A percentile compares a stretch with the other conserved stretches of the same genome.
phyloP scores from a whole-genome alignment of 1,140 invertebrate genomes.

The Megalopta genalis region DNA sequence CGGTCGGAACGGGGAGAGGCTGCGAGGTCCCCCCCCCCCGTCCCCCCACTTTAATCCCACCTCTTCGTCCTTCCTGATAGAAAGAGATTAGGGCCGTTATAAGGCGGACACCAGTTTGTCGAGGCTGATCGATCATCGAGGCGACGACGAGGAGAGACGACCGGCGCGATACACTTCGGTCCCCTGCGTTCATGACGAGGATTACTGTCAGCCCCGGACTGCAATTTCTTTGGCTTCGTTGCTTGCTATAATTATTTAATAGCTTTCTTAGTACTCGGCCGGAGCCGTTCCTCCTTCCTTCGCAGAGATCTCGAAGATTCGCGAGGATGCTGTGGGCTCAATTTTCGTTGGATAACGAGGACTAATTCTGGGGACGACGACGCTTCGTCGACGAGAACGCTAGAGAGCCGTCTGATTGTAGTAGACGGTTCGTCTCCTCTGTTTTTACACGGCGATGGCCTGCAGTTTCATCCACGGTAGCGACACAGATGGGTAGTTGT shows the following conservation, averaged over 20 bases:
- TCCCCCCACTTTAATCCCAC: slow-evolving; percentile 26
- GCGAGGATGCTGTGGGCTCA: too few relatives aligned
- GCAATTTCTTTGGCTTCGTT: slow-evolving; percentile 21
- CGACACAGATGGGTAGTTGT: too few relatives aligned
- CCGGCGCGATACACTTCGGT: slow-evolving; percentile 23
- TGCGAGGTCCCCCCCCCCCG: not conserved
- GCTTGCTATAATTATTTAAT: slow-evolving; percentile 46
- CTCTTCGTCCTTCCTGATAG: slow-evolving; percentile 42
- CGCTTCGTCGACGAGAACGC: too few relatives aligned
- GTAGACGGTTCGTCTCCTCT: too few relatives aligned
- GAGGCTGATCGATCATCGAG: slow-evolving; percentile 61
- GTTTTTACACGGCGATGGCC: too few relatives aligned
- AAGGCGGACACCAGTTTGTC: slow-evolving; percentile 53
- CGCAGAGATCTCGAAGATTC: too few relatives aligned
- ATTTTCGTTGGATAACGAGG: too few relatives aligned
- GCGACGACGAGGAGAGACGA: slow-evolving; percentile 20
- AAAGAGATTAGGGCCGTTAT: slow-evolving; percentile 62
- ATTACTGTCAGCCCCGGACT: slow-evolving; percentile 45
- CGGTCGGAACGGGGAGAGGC: not conserved
- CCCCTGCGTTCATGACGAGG: slow-evolving; percentile 25
- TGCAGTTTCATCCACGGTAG: too few relatives aligned
- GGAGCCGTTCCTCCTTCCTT: not conserved
- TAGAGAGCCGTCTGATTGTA: too few relatives aligned
- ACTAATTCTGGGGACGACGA: too few relatives aligned
- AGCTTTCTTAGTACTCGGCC: slow-evolving; percentile 31